Evolutionary conservation across 2,888 invertebrate genomes (phyloP).

Genomic region (Eurytoma adleriae): DNA sequence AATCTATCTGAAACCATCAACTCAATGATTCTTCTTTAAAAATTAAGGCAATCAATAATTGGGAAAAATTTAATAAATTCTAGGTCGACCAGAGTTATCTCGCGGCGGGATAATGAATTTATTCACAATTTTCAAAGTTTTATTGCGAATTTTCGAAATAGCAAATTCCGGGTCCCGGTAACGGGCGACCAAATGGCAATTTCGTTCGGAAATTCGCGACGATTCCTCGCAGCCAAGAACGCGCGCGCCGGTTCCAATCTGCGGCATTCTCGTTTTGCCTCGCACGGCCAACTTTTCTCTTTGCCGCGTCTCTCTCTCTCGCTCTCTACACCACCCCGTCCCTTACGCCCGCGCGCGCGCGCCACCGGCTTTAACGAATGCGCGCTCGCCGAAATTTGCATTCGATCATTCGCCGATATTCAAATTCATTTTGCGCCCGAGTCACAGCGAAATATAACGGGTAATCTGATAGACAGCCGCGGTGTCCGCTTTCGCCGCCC

Average conservation of each 20-base stretch:
- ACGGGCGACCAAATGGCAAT: slow-evolving; percentile 14
- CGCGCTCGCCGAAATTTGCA: slow-evolving; percentile 63
- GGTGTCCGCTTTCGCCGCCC: background rate
- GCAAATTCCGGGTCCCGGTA: background rate
- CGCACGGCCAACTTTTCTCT: slow-evolving; percentile 22
- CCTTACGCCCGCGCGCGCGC: background rate
- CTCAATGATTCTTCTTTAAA: too few species aligned
- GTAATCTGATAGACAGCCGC: slow-evolving; percentile 21
- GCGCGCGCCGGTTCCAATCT: slow-evolving; percentile 31
- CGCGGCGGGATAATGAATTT: too few species aligned
- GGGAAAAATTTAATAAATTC: too few species aligned
- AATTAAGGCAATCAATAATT: too few species aligned
- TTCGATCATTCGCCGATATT: slow-evolving; percentile 67
- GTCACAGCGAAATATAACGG: background rate
- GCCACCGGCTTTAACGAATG: slow-evolving; percentile 44
- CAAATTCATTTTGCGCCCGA: slow-evolving; percentile 61
- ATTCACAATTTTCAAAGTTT: too few species aligned
- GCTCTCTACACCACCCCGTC: background rate
- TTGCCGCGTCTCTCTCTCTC: background rate
- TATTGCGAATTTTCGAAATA: background rate
- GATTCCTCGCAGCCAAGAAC: background rate
- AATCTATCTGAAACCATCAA: too few species aligned
- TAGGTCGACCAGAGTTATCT: too few species aligned
- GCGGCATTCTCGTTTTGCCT: slow-evolving; percentile 18
- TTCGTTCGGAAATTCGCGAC: slow-evolving; percentile 29